Percentiles rank a stretch among this genome's conserved stretches.
Conservation (phyloP, 2,797 vertebrate species). For the Nyctibius grandis region DNA sequence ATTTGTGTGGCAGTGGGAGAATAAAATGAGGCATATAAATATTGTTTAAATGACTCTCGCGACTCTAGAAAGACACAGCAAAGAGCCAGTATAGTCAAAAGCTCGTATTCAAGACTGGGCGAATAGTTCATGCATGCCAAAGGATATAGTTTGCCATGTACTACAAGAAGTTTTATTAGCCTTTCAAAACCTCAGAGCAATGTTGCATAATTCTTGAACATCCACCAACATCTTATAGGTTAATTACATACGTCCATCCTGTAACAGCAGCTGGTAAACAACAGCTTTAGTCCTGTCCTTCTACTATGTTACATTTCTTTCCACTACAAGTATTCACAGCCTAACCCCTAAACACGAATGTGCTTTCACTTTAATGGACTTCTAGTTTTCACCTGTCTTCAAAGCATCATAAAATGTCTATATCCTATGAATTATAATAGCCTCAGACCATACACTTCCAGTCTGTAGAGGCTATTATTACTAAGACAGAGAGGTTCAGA, state of each 20-base stretch:
- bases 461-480: neutral
- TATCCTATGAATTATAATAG: neutral
- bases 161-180: neutral
- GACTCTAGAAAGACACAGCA: neutral
- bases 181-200: neutral
- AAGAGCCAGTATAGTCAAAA: neutral
- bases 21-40: neutral
- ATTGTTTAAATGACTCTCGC: neutral
- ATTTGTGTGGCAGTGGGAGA: neutral
- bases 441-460: neutral
- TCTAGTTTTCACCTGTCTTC: neutral
- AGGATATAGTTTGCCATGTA: neutral
- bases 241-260: neutral
- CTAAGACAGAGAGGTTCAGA: neutral
- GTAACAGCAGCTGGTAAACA: neutral
- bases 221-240: neutral
- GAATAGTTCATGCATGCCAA: neutral
- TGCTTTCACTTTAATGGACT: neutral
- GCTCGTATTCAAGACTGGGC: neutral
- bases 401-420: neutral
- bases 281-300: neutral
- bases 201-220: neutral
- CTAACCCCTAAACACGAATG: neutral
- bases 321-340: neutral
- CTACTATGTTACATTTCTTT: neutral